Base-by-base conservation (phyloP, 2,113 vertebrate species). In the Odocoileus virginianus region DNA sequence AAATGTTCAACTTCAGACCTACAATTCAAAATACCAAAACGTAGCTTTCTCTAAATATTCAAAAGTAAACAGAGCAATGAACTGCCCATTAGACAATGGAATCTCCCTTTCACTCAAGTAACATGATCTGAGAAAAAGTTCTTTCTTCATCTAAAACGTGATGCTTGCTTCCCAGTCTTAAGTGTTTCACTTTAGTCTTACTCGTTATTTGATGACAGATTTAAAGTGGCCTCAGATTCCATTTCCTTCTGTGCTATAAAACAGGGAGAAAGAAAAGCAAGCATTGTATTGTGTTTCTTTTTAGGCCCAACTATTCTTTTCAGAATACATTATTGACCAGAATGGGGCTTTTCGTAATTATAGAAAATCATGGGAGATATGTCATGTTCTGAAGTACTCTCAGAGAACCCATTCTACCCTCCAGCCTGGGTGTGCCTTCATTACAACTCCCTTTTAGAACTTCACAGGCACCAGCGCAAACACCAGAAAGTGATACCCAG, bases 381-480 rank as follows among this genome's bases (percentile, higher is more conserved):
- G 40, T 15, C 83, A 76, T 50, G 79, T 74, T 7, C 52, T 60
- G 85, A 97, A 95, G 81, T 50, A 90, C 95, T 92, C 87, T 76
- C 0, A 0, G 78, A 43, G 74, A 96, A 79, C 0, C 0, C 52
- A 21, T 89, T 97, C 96, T 43, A 60, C 61, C n/a, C 58, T 93
- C 95, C 19, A 43, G 71, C 64, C 96, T 43, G 76, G 82, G 23
- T 91, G 79, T 95, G 84, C 89, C 95, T 89, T 82, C 96, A 94
- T 89, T 95, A 96, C 78, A 96, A 83, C 57, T 98, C 96, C 74
- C 40, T 1, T 98, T 98, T 93, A 93, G 94, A 96, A 83, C 71
- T 96, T 98, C 95, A 79, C 84, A 98, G 92, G 82, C 91, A 85
- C 90, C 94, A 74, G 74, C 58, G 0, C 88, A 94, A 92, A 93